Conservation (phyloP, 2,797 vertebrate species). For the Lepilemur septentrionalis region DNA sequence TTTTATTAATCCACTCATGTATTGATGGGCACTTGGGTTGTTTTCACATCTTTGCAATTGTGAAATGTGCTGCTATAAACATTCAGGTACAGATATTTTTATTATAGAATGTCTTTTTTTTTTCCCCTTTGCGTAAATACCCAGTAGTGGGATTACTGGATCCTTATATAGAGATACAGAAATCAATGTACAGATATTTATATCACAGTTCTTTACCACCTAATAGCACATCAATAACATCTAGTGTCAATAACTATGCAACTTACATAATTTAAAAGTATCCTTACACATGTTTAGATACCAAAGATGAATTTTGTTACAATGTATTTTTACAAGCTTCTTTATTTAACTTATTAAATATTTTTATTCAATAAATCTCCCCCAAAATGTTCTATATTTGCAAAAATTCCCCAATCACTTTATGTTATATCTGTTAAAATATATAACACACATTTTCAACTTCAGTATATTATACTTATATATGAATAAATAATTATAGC, state of each 20-base stretch:
- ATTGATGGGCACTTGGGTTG: too few species aligned
- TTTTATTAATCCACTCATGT: too few species aligned
- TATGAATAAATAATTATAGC: not conserved
- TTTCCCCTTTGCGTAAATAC: too few species aligned
- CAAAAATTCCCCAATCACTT: not conserved
- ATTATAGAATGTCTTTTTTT: too few species aligned
- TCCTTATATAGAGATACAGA: fast-evolving
- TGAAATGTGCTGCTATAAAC: too few species aligned
- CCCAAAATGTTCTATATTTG: not conserved
- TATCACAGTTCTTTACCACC: not conserved
- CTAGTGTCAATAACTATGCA: not conserved
- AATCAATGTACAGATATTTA: too few species aligned
- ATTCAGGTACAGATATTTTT: too few species aligned
- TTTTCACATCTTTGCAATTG: too few species aligned
- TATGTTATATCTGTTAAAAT: not conserved
- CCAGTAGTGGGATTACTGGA: too few species aligned
- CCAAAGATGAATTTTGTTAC: not conserved
- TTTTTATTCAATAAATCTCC: not conserved
- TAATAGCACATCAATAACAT: not conserved
- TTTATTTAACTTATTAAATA: not conserved
- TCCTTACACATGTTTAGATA: not conserved
- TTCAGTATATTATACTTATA: not conserved
- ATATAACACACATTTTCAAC: not conserved
- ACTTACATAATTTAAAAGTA: not conserved
- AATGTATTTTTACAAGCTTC: not conserved